Conservation (phyloP, 2,888 invertebrate genomes). For the Synergus gifuensis region DNA sequence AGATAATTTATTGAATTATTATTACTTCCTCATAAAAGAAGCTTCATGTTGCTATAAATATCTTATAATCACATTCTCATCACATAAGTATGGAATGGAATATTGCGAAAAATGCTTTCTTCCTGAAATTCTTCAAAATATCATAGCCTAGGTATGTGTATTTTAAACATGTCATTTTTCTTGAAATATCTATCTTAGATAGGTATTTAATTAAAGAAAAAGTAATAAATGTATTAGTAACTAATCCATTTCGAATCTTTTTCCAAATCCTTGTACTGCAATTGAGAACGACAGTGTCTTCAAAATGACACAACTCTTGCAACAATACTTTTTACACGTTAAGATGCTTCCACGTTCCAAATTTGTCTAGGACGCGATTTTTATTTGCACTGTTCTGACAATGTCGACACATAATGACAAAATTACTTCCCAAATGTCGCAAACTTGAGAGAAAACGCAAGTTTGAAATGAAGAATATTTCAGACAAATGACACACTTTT, state of each 20-base stretch:
- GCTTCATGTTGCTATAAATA: too few species aligned
- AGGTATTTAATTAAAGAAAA: too few species aligned
- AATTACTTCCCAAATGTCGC: not conserved
- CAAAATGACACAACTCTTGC: not conserved
- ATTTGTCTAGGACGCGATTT: conserved; percentile 6
- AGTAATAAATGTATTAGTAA: too few species aligned
- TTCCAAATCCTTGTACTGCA: not conserved
- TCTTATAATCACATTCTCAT: too few species aligned
- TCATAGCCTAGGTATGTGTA: too few species aligned
- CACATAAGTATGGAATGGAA: too few species aligned
- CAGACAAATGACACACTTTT: not conserved
- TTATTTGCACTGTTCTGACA: not conserved
- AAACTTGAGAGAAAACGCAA: not conserved
- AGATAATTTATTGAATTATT: too few species aligned
- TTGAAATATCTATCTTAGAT: too few species aligned
- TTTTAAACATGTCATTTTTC: too few species aligned
- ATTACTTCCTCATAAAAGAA: too few species aligned
- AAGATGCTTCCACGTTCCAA: conserved; percentile 1
- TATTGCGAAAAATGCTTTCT: too few species aligned
- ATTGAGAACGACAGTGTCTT: not conserved
- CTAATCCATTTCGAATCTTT: not conserved
- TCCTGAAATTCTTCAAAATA: too few species aligned
- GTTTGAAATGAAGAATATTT: not conserved
- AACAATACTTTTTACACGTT: not conserved
- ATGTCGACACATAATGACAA: conserved; percentile 12